phyloP scores from a whole-genome alignment of 2,888 invertebrate genomes.

The Hydrotaea cyrtoneurina region DNA sequence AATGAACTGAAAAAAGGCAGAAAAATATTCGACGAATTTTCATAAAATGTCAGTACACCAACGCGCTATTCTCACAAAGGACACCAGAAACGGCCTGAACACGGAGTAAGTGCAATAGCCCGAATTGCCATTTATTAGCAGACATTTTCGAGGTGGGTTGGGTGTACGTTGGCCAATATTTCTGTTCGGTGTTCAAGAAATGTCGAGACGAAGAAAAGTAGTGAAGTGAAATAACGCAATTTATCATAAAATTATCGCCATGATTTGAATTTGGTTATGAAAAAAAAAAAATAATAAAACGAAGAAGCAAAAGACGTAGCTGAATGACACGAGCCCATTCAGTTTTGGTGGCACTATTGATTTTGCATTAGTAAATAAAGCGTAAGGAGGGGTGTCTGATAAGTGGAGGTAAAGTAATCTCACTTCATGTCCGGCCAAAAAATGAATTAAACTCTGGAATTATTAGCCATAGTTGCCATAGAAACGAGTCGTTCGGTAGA shows the following conservation, averaged over 20 bases:
- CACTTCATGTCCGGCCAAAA: too few species aligned
- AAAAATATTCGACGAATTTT: background rate
- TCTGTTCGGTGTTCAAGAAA: background rate
- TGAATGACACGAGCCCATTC: background rate
- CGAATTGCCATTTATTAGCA: background rate
- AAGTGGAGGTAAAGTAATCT: background rate
- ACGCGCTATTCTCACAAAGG: background rate
- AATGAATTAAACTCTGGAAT: too few species aligned
- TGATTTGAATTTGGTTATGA: background rate
- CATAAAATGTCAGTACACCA: slow-evolving; percentile 8
- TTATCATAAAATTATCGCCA: slow-evolving; percentile 34
- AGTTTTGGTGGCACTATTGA: slow-evolving; percentile 11
- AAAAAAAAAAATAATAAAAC: too few species aligned
- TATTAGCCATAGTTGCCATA: too few species aligned
- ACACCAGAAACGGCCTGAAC: background rate
- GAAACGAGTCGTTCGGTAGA: too few species aligned
- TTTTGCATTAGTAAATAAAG: background rate
- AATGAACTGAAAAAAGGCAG: background rate
- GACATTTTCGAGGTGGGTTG: background rate
- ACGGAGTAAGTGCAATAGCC: background rate
- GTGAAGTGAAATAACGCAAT: background rate
- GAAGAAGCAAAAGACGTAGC: background rate
- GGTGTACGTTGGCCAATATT: background rate
- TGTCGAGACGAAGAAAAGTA: background rate
- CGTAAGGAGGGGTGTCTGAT: background rate